Evolutionary conservation across 64 coral and sea anemone species (phyloP).

Genomic region (Orbicella faveolata): DNA sequence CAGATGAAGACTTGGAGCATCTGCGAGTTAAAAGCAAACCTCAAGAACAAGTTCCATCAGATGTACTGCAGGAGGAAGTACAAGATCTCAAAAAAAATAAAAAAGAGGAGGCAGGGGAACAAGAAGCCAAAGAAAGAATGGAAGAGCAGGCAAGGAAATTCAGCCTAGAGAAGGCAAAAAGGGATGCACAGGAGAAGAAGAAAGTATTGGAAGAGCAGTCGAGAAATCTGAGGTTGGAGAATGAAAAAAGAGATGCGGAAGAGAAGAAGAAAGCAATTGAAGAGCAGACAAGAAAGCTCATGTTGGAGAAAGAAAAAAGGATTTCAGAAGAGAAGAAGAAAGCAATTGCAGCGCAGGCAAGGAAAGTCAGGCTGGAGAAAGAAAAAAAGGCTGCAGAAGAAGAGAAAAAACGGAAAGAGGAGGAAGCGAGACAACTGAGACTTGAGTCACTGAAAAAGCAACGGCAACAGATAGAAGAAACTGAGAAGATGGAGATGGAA

Average conservation of each 20-base stretch:
- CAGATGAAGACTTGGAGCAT: slow-evolving; percentile 24
- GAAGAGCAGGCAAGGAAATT: neutral
- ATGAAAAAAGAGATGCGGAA: neutral
- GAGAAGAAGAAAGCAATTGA: neutral
- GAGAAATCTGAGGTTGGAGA: neutral
- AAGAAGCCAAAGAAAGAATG: too few relatives aligned
- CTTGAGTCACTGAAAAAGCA: neutral
- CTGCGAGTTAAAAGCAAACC: slow-evolving; percentile 20
- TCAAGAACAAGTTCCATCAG: neutral
- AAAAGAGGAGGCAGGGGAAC: too few relatives aligned
- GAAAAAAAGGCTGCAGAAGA: too few relatives aligned
- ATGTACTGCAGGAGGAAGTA: too few relatives aligned
- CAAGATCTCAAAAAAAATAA: neutral
- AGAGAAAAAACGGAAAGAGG: neutral
- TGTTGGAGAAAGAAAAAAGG: neutral
- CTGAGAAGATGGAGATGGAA: neutral
- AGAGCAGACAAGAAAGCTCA: neutral
- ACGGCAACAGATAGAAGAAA: neutral
- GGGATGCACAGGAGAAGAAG: neutral
- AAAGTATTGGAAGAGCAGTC: neutral
- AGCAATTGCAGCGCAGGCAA: neutral
- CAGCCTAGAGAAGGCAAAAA: neutral
- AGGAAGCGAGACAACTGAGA: neutral
- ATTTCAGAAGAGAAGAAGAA: too few relatives aligned
- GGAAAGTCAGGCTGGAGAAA: neutral